phyloP scores from a whole-genome alignment of 2,113 vertebrate genomes.

The Trinectes maculatus region DNA sequence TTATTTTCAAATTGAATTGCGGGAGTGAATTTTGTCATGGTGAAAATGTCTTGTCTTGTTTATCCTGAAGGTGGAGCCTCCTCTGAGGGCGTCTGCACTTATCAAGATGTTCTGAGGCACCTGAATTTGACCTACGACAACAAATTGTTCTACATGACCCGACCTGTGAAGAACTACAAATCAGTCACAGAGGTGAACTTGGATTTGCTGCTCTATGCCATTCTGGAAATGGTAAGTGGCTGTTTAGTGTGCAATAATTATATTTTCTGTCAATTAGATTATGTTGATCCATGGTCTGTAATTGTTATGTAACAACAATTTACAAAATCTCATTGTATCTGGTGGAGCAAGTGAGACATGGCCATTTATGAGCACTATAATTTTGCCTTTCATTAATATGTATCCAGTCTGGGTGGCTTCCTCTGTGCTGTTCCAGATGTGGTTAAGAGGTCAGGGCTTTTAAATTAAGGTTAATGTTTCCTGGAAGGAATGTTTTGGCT shows the following conservation, averaged over 20 bases:
- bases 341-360: neutral
- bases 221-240: slow-evolving; percentile 65
- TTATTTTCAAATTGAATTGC: neutral
- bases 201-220: slow-evolving; percentile 52
- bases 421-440: too few relatives aligned
- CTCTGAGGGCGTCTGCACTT: neutral
- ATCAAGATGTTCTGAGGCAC: neutral
- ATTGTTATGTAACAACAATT: too few relatives aligned
- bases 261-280: too few relatives aligned
- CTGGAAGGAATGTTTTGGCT: too few relatives aligned
- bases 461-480: too few relatives aligned
- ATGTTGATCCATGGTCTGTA: too few relatives aligned
- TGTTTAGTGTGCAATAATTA: neutral
- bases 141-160: neutral
- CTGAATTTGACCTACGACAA: neutral
- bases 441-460: too few relatives aligned
- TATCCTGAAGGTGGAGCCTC: neutral
- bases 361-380: too few relatives aligned
- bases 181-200: slow-evolving; percentile 1
- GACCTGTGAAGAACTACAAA: neutral
- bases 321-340: neutral
- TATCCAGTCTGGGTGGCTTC: too few relatives aligned
- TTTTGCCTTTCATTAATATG: too few relatives aligned
- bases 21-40: neutral
- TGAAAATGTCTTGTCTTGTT: neutral